phyloP scores from a whole-genome alignment of 2,113 vertebrate species.

The Solea solea region DNA sequence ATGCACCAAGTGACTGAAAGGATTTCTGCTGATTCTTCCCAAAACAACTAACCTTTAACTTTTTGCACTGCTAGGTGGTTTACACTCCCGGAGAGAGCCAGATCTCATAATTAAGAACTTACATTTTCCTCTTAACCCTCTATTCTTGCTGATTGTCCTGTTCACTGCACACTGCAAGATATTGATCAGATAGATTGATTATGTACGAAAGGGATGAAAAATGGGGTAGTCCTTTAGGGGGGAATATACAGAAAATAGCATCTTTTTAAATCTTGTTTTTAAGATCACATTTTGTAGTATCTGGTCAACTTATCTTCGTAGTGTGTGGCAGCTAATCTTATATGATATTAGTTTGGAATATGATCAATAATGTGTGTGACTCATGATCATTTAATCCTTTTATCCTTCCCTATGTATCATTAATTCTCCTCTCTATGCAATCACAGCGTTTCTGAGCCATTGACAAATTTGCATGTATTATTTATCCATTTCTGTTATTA shows the following conservation, averaged over 20 bases:
- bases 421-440: slow-evolving; percentile 1
- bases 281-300: not conserved
- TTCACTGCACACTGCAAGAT: slow-evolving; percentile 17
- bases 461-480: slow-evolving; percentile 27
- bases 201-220: not conserved
- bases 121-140: slow-evolving; percentile 24
- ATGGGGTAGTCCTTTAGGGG: not conserved
- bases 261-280: not conserved
- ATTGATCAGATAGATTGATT: slow-evolving; percentile 17
- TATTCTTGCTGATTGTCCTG: not conserved
- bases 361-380: not conserved
- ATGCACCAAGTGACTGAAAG: slow-evolving; percentile 17
- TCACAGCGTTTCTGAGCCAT: slow-evolving; percentile 26
- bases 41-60: slow-evolving; percentile 24
- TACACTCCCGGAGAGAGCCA: slow-evolving; percentile 21
- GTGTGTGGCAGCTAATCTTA: slow-evolving; percentile 17
- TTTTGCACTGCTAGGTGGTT: slow-evolving; percentile 50
- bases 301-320: slow-evolving; percentile 11
- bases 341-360: not conserved
- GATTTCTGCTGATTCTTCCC: slow-evolving; percentile 33
- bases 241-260: not conserved
- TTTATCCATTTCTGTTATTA: not conserved
- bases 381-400: not conserved
- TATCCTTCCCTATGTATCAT: slow-evolving; percentile 5
- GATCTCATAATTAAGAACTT: not conserved